Evolutionary conservation across 2,113 vertebrate species (phyloP), one percentile per base, ranked within the genome.

Genomic region (Chloroceryle aenea): DNA sequence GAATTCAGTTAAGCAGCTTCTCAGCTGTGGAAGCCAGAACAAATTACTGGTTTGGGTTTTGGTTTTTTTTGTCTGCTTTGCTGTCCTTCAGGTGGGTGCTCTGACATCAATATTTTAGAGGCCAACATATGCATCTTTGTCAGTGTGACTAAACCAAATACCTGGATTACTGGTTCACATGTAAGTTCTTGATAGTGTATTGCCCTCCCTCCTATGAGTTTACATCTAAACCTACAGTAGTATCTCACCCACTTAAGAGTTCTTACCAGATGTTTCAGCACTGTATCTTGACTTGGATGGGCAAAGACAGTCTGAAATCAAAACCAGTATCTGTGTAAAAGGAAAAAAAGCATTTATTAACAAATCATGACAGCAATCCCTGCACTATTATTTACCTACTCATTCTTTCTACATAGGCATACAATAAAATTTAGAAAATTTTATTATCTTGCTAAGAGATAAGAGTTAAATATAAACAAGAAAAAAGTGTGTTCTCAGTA

Each of bases 261-360:
- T 91, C 98, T 98, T 97, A 99, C 98, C 98, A 67, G 95, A 77
- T 43, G 52, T 95, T 78, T 98, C 96, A 72, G 66, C 84, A 87
- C 43, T 96, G 75, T 89, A 62, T 80, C 94, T 98, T 56, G 98
- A 90, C 85, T 98, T 98, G 21, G 98, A 87, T 62, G 98, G 97
- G 85, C 96, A 99, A 71, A 99, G 97, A 78, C 98, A 99, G 95
- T 99, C 99, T 73, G 98, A 98, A 87, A 99, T 97, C 89, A 99
- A 83, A 85, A 99, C 98, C 93, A 99, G 89, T 56, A 99, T 84
- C 99, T 99, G 89, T 55, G 42, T 14, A 74, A 90, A 77, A 9
- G 43, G 53, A 53, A 82, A 58, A 48, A 36, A 43, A 42, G 47
- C 22, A 27, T 88, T 26, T 43, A 42, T 62, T 75, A 78, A 53